Conservation (phyloP, 2,113 vertebrate genomes). For the Nicator chloris region DNA sequence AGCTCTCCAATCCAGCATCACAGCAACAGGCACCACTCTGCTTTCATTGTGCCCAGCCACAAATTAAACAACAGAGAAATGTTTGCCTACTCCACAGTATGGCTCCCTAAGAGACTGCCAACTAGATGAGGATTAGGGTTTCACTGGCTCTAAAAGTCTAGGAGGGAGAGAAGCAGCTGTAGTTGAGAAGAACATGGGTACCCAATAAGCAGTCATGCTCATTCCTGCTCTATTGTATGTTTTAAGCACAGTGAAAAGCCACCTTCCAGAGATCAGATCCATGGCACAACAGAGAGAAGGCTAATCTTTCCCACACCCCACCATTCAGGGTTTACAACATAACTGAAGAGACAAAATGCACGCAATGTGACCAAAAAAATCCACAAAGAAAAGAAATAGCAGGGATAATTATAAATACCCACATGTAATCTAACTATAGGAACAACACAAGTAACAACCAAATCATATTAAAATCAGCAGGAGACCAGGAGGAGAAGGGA, state of each 20-base stretch:
- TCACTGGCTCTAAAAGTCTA: neutral
- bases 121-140: neutral
- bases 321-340: neutral
- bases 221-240: neutral
- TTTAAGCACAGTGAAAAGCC: neutral
- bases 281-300: fast-evolving
- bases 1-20: neutral
- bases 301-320: neutral
- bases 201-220: neutral
- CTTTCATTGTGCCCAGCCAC: neutral
- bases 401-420: neutral
- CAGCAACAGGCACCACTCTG: neutral
- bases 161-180: neutral
- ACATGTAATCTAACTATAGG: neutral
- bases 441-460: neutral
- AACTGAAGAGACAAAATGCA: neutral
- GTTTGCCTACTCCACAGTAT: neutral
- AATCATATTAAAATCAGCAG: constrained; percentile 1
- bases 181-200: neutral
- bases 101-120: neutral
- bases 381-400: neutral
- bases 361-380: neutral
- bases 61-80: neutral
- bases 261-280: neutral
- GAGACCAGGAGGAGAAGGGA: neutral